These are phyloP conservation scores for Mesorhabditis sp. DNA, from an alignment of 2,888 invertebrate genomes.

Conservation along the genomic window DNA sequence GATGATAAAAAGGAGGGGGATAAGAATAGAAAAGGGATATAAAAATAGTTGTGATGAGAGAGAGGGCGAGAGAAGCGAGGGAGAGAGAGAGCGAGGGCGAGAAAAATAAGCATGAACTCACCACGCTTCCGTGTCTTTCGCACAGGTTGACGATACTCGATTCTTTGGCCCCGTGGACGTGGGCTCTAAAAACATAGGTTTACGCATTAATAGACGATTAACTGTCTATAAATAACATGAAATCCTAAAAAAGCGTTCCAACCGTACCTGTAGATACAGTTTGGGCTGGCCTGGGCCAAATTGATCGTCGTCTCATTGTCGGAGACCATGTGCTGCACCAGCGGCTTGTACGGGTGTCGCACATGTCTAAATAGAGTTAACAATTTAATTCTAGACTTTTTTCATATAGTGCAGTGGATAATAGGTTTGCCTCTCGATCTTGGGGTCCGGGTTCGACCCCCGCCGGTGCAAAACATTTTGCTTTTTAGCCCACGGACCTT, in stretches of 20 bases:
- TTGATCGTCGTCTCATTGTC: neutral
- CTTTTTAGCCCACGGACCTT: no score
- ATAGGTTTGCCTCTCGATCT: no score
- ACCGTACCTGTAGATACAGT: neutral
- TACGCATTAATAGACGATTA: no score
- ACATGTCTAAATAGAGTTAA: neutral
- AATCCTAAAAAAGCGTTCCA: neutral
- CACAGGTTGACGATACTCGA: slow-evolving; percentile 51
- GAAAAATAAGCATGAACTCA: slow-evolving; percentile 17
- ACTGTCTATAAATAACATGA: no score
- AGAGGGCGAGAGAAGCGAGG: neutral
- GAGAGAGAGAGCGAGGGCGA: neutral
- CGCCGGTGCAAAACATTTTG: no score
- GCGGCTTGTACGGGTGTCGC: neutral
- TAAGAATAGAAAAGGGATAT: neutral
- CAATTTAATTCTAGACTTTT: no score
- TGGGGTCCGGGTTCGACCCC: no score
- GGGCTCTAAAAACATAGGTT: slow-evolving; percentile 44
- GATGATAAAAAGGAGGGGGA: neutral
- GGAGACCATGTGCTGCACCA: neutral
- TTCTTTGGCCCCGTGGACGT: slow-evolving; percentile 35
- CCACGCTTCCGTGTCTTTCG: slow-evolving; percentile 49
- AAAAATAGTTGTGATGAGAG: neutral
- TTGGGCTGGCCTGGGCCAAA: neutral
- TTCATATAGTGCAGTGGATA: no score